These are phyloP conservation scores for Corythornis vintsioides DNA, from an alignment of 2,113 vertebrate species.

Conservation along the genomic window DNA sequence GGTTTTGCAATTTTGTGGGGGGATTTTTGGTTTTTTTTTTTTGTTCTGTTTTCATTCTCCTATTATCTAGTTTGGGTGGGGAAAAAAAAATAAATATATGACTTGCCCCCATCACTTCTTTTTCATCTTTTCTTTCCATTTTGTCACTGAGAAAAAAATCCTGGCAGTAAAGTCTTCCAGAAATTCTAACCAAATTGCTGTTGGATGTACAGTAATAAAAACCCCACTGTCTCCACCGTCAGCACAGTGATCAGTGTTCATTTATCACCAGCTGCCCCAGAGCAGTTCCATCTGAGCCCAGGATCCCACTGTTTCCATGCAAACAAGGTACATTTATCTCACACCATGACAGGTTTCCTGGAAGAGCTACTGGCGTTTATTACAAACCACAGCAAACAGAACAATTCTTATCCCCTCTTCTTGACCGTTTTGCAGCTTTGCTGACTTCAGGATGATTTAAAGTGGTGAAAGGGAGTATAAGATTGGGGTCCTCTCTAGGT, in stretches of 20 bases:
- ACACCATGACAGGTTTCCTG: not conserved
- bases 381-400: not conserved
- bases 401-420: not conserved
- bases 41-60: not conserved
- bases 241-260: not conserved
- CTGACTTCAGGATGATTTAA: not conserved
- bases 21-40: not conserved
- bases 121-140: slow-evolving; percentile 15
- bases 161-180: not conserved
- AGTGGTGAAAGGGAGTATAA: not conserved
- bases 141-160: not conserved
- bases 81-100: not conserved
- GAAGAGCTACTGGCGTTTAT: not conserved
- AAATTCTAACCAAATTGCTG: slow-evolving; percentile 28
- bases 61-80: not conserved
- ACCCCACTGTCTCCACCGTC: not conserved
- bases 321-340: slow-evolving; percentile 39
- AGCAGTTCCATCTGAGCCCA: not conserved
- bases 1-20: not conserved
- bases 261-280: slow-evolving; percentile 34
- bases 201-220: slow-evolving; percentile 31
- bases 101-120: not conserved
- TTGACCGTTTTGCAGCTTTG: not conserved
- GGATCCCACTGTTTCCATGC: slow-evolving; percentile 1
- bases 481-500: not conserved